Percentiles rank a stretch among this genome's conserved stretches.
Evolutionary conservation across 2,113 vertebrate species (phyloP).

Genomic region (Onychostruthus taczanowskii): DNA sequence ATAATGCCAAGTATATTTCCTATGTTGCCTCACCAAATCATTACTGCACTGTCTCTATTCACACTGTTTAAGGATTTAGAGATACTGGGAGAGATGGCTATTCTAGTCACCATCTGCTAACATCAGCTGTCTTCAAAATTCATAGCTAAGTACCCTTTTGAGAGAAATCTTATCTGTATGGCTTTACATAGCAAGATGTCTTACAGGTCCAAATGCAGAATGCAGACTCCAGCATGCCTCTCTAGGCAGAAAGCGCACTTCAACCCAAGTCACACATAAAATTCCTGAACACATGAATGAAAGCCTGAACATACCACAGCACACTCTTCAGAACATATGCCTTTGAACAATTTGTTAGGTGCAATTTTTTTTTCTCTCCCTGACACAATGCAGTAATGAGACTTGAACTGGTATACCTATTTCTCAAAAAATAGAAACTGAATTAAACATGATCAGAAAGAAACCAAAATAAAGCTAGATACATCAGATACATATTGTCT

Average conservation of each 20-base stretch:
- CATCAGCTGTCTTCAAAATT: constrained; percentile 18
- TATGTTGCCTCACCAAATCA: not conserved
- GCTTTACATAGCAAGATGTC: not conserved
- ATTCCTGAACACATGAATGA: not conserved
- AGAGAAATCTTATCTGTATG: constrained; percentile 12
- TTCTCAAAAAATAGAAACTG: not conserved
- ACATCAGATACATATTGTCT: not conserved
- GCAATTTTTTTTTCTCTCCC: not conserved
- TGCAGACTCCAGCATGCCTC: not conserved
- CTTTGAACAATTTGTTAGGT: not conserved
- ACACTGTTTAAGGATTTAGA: not conserved
- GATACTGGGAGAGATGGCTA: not conserved
- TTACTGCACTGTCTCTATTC: not conserved
- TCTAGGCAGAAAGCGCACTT: not conserved
- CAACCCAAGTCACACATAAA: not conserved
- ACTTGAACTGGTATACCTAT: not conserved
- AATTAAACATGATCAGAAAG: not conserved
- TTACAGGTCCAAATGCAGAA: not conserved
- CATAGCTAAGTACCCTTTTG: not conserved
- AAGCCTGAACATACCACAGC: not conserved
- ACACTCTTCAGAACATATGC: not conserved
- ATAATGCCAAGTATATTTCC: not conserved
- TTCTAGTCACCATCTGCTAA: constrained; percentile 37
- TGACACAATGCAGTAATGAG: not conserved
- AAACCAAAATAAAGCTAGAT: not conserved